Base-by-base conservation (phyloP, 1,140 invertebrate species). In the Bombus impatiens region DNA sequence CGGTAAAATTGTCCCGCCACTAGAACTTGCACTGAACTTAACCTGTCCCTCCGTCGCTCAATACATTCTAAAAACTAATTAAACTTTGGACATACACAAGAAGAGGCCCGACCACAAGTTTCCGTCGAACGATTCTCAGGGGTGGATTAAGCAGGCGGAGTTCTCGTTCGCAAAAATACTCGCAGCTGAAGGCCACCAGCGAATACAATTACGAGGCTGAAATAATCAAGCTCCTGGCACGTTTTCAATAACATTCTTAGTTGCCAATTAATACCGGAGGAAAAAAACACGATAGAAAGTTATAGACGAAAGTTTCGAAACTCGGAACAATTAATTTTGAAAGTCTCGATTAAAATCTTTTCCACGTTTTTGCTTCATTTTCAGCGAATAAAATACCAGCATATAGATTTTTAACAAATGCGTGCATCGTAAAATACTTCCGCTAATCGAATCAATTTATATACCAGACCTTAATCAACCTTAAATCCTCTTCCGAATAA, bases 21-120 rank as follows among this genome's bases (percentile, higher is more conserved):
- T 93, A 86, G 86, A 87, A 92, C 90, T 93, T 91, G 87, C 88
- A 86, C 90, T 84, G 91, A 94, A 94, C 93, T 95, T 94, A 93
- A 94, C 92, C 91, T 86, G 80, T 59, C 78, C 74, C 2, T 13
- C 32, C 2, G 32, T 35, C 44, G 84, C 83, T 89, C 90, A 88
- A 88, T 91, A 91, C 91, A 85, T 93, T 94, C 93, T 92, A 94
- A 95, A 95, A 95, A 95, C 93, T 95, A 95, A 95, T 95, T 95
- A 95, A 95, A 95, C 93, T 95, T 95, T 92, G 90, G 89, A 91
- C 88, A 84, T 91, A 88, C 88, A 89, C 89, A 90, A 78, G 86
- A 89, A 82, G 78, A 91, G 83, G 84, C 78, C 71, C 70, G 74
- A 78, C 88, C 87, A 68, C 70, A 90, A 90, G 84, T 89, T 87